Base-by-base conservation (phyloP, 2,113 vertebrate genomes). In the Cyanoderma ruficeps region DNA sequence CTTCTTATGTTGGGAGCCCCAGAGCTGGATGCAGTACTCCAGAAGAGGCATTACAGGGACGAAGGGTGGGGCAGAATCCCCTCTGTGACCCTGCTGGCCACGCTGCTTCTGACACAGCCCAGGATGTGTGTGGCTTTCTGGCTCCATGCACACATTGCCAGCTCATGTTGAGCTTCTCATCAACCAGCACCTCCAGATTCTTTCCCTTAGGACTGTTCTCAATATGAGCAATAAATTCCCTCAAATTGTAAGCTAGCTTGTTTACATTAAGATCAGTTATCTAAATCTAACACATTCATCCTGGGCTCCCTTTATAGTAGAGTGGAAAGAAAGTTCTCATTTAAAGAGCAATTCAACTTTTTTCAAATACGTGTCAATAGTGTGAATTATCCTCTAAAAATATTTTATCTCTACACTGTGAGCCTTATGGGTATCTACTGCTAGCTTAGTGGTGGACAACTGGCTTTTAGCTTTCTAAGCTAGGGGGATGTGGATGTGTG, bases 131-230 rank as follows among this genome's bases (percentile, higher is more conserved):
- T 78, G 56, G 15, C 47, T 55, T 78, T 47, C 47, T 87, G 64
- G 16, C 20, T 63, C 16, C 56, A 63, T 21, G 30, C n/a, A 28
- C 15, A 28, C 23, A 30, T 10, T 53, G 33, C 17, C 0, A 0
- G 9, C 55, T 53, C 39, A 24, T 13, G 10, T 24, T 55, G 84
- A 47, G 10, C 49, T 87, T n/a, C 65, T 70, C 24, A 79, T 70
- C n/a, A 41, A 21, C 74, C 64, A 70, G 9, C 15, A 35, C 20
- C 41, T 39, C 56, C 30, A 47, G 11, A 46, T 55, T 39, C 16
- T 55, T 55, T 39, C 16, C 13, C 15, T 41, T 20, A 70, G 30
- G n/a, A 16, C 49, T 47, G 20, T 31, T 70, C 20, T 55, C 50
- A 79, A 3, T 47, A n/a, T 41, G 7, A 74, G 52, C 25, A 81